phyloP scores from a whole-genome alignment of 2,113 vertebrate genomes.

The Zosterops japonicus region DNA sequence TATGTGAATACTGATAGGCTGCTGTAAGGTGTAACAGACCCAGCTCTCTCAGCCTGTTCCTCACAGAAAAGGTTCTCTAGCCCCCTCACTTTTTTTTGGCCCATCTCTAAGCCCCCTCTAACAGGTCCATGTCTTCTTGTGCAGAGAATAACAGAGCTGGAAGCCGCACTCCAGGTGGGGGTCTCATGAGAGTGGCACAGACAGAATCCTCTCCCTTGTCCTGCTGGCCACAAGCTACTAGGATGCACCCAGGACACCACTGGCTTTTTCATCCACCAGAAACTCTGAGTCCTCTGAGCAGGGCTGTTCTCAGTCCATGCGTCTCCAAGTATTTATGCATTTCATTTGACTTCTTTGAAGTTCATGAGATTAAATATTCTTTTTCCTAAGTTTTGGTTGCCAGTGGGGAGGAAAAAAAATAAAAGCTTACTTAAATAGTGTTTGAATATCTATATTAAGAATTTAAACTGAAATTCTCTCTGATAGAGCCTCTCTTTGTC shows the following conservation, averaged over 20 bases:
- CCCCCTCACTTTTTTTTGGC: fast-evolving
- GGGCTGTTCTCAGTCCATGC: not conserved
- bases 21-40: not conserved
- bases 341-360: not conserved
- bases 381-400: not conserved
- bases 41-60: not conserved
- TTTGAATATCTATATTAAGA: not conserved
- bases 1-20: not conserved
- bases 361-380: not conserved
- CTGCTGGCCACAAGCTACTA: not conserved
- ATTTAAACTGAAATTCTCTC: not conserved
- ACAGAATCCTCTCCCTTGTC: fast-evolving
- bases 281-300: not conserved
- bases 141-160: not conserved
- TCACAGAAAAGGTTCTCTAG: not conserved
- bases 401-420: not conserved
- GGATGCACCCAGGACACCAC: fast-evolving
- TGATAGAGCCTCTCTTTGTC: not conserved
- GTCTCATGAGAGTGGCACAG: fast-evolving
- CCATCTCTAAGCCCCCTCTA: not conserved
- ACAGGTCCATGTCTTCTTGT: not conserved
- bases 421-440: not conserved
- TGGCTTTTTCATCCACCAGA: not conserved
- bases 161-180: fast-evolving
- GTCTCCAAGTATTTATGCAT: not conserved